Evolutionary conservation across 2,113 vertebrate species (phyloP), one percentile per base, ranked within the genome.

Genomic region (Nansenia antarctica): DNA sequence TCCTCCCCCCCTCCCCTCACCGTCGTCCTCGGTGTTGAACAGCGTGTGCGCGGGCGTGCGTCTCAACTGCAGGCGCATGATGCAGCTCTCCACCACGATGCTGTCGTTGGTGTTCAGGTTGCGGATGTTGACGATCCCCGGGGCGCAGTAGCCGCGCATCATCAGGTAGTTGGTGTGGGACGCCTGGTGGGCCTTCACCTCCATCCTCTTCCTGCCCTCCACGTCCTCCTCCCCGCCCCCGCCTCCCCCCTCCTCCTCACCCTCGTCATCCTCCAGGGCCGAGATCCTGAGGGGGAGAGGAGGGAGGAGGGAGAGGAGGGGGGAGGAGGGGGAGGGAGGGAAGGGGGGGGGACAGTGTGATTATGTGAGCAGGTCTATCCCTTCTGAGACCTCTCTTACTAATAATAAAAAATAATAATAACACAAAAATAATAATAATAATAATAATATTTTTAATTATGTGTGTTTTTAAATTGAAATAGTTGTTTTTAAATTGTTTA

Each of bases 401-500:
- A 87, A 82, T 84, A 89, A 86, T 59, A 70, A 78, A 79, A 84
- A 82, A 61, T 78, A 84, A 34, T 73, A 82, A 83, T 83, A 82
- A 83, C 83, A 84, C 86, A 86, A 73, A 85, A 77, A 85, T 74
- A 84, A 77, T 73, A 83, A 74, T 62, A 76, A 81, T 85, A n/a
- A n/a, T n/a, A n/a, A n/a, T n/a, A n/a, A n/a, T n/a, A n/a, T n/a
- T n/a, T n/a, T n/a, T n/a, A n/a, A n/a, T n/a, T n/a, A n/a, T n/a
- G n/a, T n/a, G n/a, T n/a, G n/a, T n/a, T n/a, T n/a, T 77, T 80
- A 65, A 67, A 73, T 74, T 84, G 84, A 79, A 80, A 77, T 79
- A 80, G 55, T 57, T 8, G 20, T 8, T 92, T 93, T 90, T 90
- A 84, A 72, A 88, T n/a, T n/a, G n/a, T n/a, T n/a, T n/a, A n/a